phyloP scores from a whole-genome alignment of 2,113 vertebrate species.

The Mustela nigripes region DNA sequence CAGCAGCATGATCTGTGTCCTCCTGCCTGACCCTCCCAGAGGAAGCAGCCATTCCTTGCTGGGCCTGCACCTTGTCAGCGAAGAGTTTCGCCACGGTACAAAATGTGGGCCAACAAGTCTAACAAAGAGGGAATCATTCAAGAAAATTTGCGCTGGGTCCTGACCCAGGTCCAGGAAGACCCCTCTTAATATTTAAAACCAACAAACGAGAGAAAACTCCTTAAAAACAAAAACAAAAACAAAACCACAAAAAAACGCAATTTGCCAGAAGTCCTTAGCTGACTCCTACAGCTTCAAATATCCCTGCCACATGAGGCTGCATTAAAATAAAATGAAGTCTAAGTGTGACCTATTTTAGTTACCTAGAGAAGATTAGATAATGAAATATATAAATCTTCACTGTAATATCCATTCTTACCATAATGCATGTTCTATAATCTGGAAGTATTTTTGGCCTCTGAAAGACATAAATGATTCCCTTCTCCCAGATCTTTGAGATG shows the following conservation, averaged over 20 bases:
- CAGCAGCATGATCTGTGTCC: background rate
- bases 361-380: conserved; percentile 63
- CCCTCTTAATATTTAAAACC: conserved; percentile 15
- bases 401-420: conserved; percentile 39
- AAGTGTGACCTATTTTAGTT: conserved; percentile 69
- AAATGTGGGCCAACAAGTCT: background rate
- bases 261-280: conserved; percentile 51
- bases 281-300: conserved; percentile 52
- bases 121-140: background rate
- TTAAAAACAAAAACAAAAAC: background rate
- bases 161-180: background rate
- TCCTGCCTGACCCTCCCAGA: background rate
- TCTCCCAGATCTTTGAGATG: conserved; percentile 37
- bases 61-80: background rate
- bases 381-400: conserved; percentile 64
- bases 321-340: conserved; percentile 62
- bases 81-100: background rate
- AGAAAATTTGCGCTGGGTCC: background rate
- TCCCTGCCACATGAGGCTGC: background rate
- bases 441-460: conserved; percentile 64
- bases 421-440: conserved; percentile 54
- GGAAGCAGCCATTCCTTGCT: background rate
- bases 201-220: conserved; percentile 36
- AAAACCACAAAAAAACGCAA: background rate
- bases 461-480: conserved; percentile 67